Percentiles rank a stretch among this genome's conserved stretches.
phyloP scores from a whole-genome alignment of 2,888 invertebrate genomes.

The Microctonus brassicae region DNA sequence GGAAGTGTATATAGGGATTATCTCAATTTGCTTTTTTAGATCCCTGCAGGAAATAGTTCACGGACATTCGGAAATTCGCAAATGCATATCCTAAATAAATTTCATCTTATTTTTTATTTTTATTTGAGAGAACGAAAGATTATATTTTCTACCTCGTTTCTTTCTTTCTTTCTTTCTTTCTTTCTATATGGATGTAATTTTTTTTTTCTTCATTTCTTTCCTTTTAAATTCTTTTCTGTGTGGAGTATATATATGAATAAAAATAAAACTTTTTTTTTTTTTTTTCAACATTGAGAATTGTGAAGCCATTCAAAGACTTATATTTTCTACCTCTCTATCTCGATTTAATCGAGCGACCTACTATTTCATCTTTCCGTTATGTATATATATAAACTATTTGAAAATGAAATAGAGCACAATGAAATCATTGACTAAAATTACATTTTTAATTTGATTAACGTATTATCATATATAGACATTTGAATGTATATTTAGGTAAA shows the following conservation, averaged over 20 bases:
- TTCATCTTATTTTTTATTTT: not conserved
- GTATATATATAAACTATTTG: not conserved
- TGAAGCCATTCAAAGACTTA: slow-evolving; percentile 20
- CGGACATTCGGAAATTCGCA: not conserved
- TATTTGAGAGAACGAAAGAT: not conserved
- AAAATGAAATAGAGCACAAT: not conserved
- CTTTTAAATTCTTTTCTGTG: not conserved
- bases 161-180: not conserved
- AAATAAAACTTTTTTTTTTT: not conserved
- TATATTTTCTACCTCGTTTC: not conserved
- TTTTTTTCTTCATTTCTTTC: not conserved
- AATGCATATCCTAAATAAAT: not conserved
- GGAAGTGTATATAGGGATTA: not conserved
- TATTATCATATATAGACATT: not conserved
- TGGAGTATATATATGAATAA: not conserved
- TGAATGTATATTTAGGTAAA: not conserved
- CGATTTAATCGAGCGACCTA: slow-evolving; percentile 30
- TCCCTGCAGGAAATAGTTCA: slow-evolving; percentile 1
- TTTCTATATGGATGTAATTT: not conserved
- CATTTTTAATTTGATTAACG: not conserved
- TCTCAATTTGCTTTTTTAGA: not conserved
- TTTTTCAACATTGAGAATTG: slow-evolving; percentile 28
- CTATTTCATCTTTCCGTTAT: slow-evolving; percentile 3
- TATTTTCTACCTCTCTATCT: slow-evolving; percentile 27
- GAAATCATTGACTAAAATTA: not conserved